Base-by-base conservation (phyloP, 2,888 invertebrate genomes). In the Rapana venosa region DNA sequence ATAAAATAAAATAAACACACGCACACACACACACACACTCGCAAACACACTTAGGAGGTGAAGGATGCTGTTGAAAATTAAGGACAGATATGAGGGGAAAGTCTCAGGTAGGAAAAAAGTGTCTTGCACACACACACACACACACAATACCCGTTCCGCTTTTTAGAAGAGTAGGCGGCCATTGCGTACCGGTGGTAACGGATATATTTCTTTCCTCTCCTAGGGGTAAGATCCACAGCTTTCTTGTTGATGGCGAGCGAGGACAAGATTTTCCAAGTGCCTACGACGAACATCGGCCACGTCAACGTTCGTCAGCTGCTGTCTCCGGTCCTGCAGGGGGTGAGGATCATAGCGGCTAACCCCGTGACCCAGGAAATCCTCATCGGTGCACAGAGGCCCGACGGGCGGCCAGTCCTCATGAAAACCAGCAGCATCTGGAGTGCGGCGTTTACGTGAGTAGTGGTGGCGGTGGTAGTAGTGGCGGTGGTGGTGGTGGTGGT, bases 321-420 rank as follows among this genome's bases (percentile, higher is more conserved):
- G 5, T 11, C 74, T 0, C 17, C 32, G 0, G 47, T 5, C 0
- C 70, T 87, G 36, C 26, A n/a, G 20, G 30, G 66, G 15, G 6
- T 74, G 13, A 32, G 15, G 26, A n/a, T 35, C n/a, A 26, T 87
- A 20, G 87, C 36, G 36, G 26, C 17, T 47, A 87, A 87, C 87
- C 87, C 87, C n/a, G 6, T 70, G 1, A 87, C 87, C 5, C 36
- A 47, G 74, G 74, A 87, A n/a, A 47, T 87, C 5, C 26, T 87
- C 47, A 20, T 74, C 74, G 66, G 74, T 30, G 26, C n/a, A 1
- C 2, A 0, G 66, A 22, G 13, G 17, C 1, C 4, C 2, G 30
- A 47, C 0, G 74, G 87, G 0, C 20, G 47, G n/a, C 36, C 87
- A 15, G 66, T n/a, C 17, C 30, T 74, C 26, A 32, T 61, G 35